Conservation (phyloP, 2,888 invertebrate genomes). For the Drosophila anomelani region DNA sequence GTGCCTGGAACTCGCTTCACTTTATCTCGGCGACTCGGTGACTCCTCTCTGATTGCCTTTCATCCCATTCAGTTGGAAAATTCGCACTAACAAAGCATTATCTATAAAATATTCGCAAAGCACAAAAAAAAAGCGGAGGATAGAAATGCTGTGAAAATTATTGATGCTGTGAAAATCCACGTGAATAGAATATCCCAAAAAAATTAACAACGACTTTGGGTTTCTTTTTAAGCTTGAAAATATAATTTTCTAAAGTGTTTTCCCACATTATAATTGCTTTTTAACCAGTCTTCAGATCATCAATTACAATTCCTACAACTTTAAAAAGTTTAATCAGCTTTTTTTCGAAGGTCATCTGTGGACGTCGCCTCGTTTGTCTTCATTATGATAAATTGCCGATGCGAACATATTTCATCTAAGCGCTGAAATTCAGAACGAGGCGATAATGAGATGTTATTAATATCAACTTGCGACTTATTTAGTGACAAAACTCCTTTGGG, state of each 20-base stretch:
- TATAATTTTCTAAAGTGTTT: not conserved
- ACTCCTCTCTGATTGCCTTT: slow-evolving; percentile 57
- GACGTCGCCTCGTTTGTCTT: slow-evolving; percentile 34
- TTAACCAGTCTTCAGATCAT: slow-evolving; percentile 48
- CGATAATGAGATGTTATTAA: slow-evolving; percentile 79
- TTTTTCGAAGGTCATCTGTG: slow-evolving; percentile 60
- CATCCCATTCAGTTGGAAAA: slow-evolving; percentile 44
- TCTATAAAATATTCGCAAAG: slow-evolving; percentile 4
- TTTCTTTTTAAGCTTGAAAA: not conserved
- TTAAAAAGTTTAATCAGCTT: slow-evolving; percentile 26
- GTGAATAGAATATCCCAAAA: not conserved
- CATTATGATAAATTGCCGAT: slow-evolving; percentile 72
- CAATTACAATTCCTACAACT: slow-evolving; percentile 63
- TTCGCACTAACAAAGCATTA: slow-evolving; percentile 20
- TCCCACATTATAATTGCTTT: slow-evolving; percentile 3
- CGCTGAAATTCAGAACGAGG: slow-evolving; percentile 66
- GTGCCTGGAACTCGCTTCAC: slow-evolving; percentile 30
- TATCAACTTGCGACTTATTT: slow-evolving; percentile 76
- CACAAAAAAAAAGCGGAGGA: not conserved
- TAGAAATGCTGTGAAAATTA: slow-evolving; percentile 6
- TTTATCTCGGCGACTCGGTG: slow-evolving; percentile 36
- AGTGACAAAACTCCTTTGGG: slow-evolving; percentile 58
- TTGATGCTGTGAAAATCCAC: slow-evolving; percentile 5
- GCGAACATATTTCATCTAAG: slow-evolving; percentile 59
- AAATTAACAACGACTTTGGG: slow-evolving; percentile 1